These are phyloP conservation scores for Elaeidobius kamerunicus DNA, from an alignment of 2,888 invertebrate genomes.

Conservation along the genomic window DNA sequence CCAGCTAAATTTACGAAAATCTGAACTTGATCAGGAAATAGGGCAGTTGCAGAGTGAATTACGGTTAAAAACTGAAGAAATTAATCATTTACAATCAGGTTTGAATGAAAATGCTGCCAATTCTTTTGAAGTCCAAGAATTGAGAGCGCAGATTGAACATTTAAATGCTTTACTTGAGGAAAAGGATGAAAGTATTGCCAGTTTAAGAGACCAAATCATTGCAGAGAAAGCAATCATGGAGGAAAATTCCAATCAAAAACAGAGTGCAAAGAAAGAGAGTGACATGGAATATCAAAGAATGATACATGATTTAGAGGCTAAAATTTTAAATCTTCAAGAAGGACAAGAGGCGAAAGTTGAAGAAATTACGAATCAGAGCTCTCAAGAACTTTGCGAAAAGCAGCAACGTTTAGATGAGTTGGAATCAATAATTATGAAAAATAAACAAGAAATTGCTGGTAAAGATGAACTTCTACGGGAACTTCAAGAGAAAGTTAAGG, in stretches of 20 bases:
- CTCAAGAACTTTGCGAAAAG: slow-evolving; percentile 7
- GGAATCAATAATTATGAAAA: neutral
- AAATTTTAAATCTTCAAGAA: slow-evolving; percentile 13
- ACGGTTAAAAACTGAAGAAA: slow-evolving; percentile 1
- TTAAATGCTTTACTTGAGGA: slow-evolving; percentile 25
- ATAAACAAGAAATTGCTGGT: neutral
- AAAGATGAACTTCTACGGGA: slow-evolving; percentile 6
- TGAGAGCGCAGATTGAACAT: slow-evolving; percentile 19
- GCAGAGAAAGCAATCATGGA: slow-evolving; percentile 27
- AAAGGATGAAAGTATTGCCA: slow-evolving; percentile 26
- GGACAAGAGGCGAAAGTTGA: slow-evolving; percentile 4
- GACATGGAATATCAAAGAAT: slow-evolving; percentile 11
- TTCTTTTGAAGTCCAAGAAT: neutral
- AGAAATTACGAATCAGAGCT: slow-evolving; percentile 16
- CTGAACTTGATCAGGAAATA: slow-evolving; percentile 20
- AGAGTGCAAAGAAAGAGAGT: slow-evolving; percentile 40
- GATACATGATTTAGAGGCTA: slow-evolving; percentile 5
- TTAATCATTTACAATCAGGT: slow-evolving; percentile 2
- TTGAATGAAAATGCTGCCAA: neutral
- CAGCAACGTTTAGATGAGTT: slow-evolving; percentile 2
- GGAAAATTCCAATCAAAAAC: slow-evolving; percentile 27
- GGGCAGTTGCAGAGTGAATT: slow-evolving; percentile 12
- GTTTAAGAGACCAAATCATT: too few relatives aligned
- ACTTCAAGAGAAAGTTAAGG: slow-evolving; percentile 2
- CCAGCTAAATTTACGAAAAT: slow-evolving; percentile 38